phyloP scores from a whole-genome alignment of 2,113 vertebrate species.

The Corythaixoides concolor region DNA sequence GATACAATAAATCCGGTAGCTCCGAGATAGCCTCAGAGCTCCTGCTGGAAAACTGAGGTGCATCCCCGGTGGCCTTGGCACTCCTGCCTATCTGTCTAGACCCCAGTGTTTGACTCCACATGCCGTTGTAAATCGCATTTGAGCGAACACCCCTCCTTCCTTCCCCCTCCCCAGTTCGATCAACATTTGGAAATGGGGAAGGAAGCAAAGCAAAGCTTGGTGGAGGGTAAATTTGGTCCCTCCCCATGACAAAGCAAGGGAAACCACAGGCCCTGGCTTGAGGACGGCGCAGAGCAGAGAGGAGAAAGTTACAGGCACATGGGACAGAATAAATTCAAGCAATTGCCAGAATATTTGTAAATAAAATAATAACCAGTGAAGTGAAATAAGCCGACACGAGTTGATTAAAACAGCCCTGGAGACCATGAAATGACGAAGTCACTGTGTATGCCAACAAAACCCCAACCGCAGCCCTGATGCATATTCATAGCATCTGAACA shows the following conservation, averaged over 20 bases:
- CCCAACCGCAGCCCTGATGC: slow-evolving; percentile 46
- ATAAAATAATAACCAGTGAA: slow-evolving; percentile 50
- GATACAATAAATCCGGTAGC: background rate
- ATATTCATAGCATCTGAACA: slow-evolving; percentile 56
- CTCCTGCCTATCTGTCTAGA: background rate
- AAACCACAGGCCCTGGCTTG: background rate
- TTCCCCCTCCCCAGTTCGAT: background rate
- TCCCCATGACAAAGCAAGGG: background rate
- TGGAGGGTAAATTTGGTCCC: background rate
- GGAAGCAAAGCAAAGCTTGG: background rate
- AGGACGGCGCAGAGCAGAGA: background rate
- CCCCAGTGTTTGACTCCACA: background rate
- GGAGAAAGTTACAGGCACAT: background rate
- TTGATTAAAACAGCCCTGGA: slow-evolving; percentile 57
- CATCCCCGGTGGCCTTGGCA: slow-evolving; percentile 13
- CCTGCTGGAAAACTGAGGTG: background rate
- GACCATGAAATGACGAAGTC: slow-evolving; percentile 57
- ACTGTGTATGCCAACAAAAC: slow-evolving; percentile 62
- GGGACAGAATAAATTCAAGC: background rate
- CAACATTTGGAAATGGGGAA: background rate
- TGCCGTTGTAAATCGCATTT: background rate
- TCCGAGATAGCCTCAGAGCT: background rate
- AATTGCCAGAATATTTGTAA: slow-evolving; percentile 52
- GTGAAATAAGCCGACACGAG: slow-evolving; percentile 38
- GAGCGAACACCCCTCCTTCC: background rate